Percentiles rank a stretch among this genome's conserved stretches.
Conservation (phyloP, 2,888 invertebrate species). For the Alentia gelatinosa region DNA sequence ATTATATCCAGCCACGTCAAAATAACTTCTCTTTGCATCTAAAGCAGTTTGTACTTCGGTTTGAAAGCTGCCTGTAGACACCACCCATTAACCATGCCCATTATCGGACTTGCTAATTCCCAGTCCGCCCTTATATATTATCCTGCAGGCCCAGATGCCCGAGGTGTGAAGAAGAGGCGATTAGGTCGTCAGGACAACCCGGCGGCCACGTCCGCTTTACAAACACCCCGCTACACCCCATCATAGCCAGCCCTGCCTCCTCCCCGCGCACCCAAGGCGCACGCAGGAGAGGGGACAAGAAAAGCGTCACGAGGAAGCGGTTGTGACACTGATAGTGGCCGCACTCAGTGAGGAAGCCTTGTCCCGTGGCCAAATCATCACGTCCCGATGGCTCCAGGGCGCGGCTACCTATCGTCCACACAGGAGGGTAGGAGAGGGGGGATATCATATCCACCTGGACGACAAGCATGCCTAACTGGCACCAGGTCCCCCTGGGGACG, state of each 20-base stretch:
- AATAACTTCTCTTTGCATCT: too few species aligned
- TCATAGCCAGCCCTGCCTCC: neutral
- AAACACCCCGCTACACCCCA: neutral
- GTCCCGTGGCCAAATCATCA: constrained; percentile 6
- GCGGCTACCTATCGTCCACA: neutral
- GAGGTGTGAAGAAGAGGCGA: too few species aligned
- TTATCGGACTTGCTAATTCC: too few species aligned
- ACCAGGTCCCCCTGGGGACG: neutral
- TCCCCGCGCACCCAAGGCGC: neutral
- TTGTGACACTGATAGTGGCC: constrained; percentile 24
- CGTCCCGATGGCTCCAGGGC: neutral
- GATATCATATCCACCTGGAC: constrained; percentile 36
- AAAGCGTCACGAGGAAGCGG: neutral
- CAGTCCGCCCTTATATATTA: too few species aligned
- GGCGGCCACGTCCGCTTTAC: too few species aligned
- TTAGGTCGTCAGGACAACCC: too few species aligned
- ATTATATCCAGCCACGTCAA: too few species aligned
- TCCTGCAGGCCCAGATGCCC: too few species aligned
- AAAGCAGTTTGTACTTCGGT: too few species aligned
- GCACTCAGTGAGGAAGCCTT: neutral
- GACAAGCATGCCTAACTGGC: constrained; percentile 23
- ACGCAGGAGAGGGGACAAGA: neutral
- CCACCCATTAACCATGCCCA: too few species aligned
- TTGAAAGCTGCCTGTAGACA: too few species aligned
- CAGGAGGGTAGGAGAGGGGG: too few species aligned